Evolutionary conservation across 2,113 vertebrate genomes (phyloP).

Genomic region (Vulpes lagopus): DNA sequence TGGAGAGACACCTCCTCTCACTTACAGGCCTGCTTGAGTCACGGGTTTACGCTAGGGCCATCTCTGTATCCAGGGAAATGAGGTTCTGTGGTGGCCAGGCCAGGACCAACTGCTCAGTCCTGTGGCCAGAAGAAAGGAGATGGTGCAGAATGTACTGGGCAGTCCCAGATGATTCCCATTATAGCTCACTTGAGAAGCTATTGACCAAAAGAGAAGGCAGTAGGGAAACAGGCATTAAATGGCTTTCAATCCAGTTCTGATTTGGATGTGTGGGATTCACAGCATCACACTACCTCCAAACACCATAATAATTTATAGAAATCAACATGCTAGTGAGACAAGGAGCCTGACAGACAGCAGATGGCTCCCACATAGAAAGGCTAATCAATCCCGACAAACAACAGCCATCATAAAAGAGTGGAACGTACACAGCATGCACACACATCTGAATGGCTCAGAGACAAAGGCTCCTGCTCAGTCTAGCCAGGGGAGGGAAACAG

Average conservation of each 20-base stretch:
- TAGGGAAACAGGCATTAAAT: background rate
- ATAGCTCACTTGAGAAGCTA: background rate
- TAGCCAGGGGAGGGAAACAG: background rate
- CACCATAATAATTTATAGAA: slow-evolving; percentile 80
- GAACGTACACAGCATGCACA: slow-evolving; percentile 66
- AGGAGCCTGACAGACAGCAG: slow-evolving; percentile 86
- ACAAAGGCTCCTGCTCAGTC: slow-evolving; percentile 48
- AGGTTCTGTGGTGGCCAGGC: background rate
- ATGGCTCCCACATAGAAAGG: slow-evolving; percentile 87
- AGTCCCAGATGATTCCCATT: background rate
- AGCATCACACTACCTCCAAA: slow-evolving; percentile 42
- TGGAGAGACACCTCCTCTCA: background rate
- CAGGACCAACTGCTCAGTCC: background rate
- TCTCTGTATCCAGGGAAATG: background rate
- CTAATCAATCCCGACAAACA: slow-evolving; percentile 84
- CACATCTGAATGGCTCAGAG: slow-evolving; percentile 34
- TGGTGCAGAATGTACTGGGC: background rate
- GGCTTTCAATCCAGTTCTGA: slow-evolving; percentile 48
- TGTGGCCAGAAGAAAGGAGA: slow-evolving; percentile 22
- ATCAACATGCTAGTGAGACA: slow-evolving; percentile 83
- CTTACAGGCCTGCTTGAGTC: background rate
- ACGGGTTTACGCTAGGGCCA: background rate
- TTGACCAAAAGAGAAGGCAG: slow-evolving; percentile 44
- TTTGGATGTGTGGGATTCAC: slow-evolving; percentile 18
- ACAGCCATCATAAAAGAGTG: slow-evolving; percentile 82